Conservation (phyloP, 2,113 vertebrate species). For the Chiloscyllium plagiosum region DNA sequence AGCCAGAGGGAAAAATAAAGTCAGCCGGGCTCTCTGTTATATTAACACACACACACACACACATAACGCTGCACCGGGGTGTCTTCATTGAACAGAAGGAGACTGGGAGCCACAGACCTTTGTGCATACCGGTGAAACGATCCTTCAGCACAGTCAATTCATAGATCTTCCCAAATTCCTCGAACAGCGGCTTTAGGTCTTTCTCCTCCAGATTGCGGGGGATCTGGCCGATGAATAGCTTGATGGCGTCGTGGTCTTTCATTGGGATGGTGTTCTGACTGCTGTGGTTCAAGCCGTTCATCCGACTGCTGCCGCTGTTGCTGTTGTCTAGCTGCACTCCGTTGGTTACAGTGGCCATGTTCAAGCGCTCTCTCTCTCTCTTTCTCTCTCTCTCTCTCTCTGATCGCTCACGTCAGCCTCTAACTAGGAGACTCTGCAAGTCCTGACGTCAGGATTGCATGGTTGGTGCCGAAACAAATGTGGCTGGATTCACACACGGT, state of each 20-base stretch:
- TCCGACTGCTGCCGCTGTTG: constrained; percentile 81
- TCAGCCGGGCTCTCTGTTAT: not conserved
- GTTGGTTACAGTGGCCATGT: constrained; percentile 42
- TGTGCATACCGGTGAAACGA: constrained; percentile 96
- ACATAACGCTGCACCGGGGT: not conserved
- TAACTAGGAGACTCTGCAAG: constrained; percentile 25
- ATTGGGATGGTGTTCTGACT: constrained; percentile 78
- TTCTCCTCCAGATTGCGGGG: constrained; percentile 92
- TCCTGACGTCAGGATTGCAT: constrained; percentile 32
- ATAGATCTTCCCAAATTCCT: constrained; percentile 98
- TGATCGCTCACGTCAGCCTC: constrained; percentile 25
- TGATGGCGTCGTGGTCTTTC: constrained; percentile 99
- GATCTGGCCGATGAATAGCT: constrained; percentile 97
- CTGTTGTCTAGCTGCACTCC: constrained; percentile 48
- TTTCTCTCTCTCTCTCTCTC: constrained; percentile 23
- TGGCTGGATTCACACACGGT: not conserved
- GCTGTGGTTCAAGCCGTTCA: constrained; percentile 76
- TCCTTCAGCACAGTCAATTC: constrained; percentile 98
- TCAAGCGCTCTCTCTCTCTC: constrained; percentile 10
- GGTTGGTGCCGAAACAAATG: constrained; percentile 27
- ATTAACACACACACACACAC: not conserved
- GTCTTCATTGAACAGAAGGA: not conserved
- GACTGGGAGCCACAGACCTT: constrained; percentile 70
- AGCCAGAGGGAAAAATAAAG: not conserved
- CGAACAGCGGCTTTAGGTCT: constrained; percentile 95